A percentile compares a stretch with the other conserved stretches of the same genome.
Evolutionary conservation across 2,113 vertebrate species (phyloP).

Genomic region (Hemichromis elongatus): DNA sequence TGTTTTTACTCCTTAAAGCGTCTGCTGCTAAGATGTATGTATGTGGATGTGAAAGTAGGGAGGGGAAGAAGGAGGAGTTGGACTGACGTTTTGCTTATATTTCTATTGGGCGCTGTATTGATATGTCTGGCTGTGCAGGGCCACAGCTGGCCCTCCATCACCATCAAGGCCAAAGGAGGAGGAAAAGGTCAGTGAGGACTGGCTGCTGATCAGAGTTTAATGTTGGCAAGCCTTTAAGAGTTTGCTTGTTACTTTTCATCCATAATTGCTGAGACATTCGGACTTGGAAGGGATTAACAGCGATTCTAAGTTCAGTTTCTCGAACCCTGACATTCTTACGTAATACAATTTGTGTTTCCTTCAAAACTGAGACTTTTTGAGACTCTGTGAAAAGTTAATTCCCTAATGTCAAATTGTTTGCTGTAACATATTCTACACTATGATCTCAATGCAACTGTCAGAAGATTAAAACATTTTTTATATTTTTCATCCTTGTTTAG

Average conservation of each 20-base stretch:
- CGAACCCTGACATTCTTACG: neutral
- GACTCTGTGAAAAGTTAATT: neutral
- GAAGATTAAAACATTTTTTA: too few species aligned
- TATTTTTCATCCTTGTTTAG: neutral
- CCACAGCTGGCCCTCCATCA: constrained; percentile 33
- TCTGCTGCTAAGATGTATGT: constrained; percentile 32
- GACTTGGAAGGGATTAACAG: neutral
- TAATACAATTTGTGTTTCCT: neutral
- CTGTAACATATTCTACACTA: neutral
- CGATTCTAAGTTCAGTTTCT: neutral
- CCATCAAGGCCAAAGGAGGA: constrained; percentile 16
- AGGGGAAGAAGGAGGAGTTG: constrained; percentile 37
- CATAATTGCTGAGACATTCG: neutral
- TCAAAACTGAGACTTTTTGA: neutral
- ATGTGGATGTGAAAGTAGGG: constrained; percentile 21
- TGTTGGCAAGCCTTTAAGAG: neutral
- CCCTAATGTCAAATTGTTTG: neutral
- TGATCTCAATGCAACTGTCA: neutral
- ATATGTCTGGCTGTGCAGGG: neutral
- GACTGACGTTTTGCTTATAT: constrained; percentile 14
- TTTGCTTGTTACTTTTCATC: neutral
- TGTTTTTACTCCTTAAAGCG: constrained; percentile 38
- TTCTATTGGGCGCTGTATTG: constrained; percentile 8
- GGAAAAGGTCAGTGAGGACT: neutral
- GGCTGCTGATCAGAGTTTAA: constrained; percentile 5